phyloP scores from a whole-genome alignment of 2,797 vertebrate genomes.

The Cottoperca gobio region DNA sequence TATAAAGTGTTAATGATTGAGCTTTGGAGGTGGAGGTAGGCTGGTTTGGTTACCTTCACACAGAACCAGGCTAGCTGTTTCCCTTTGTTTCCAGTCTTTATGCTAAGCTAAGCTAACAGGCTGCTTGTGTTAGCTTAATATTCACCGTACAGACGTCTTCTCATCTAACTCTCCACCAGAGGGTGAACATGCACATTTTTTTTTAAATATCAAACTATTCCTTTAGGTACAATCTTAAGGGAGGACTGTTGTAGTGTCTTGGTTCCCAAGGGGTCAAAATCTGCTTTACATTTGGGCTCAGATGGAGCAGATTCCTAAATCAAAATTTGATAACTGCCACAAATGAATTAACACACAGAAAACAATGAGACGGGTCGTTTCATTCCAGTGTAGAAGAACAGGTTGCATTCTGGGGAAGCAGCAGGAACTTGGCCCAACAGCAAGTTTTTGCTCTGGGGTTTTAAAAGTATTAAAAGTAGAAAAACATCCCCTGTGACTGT shows the following conservation, averaged over 20 bases:
- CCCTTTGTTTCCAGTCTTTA: neutral
- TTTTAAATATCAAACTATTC: neutral
- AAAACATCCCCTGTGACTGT: neutral
- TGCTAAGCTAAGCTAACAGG: conserved; percentile 1
- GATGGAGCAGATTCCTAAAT: neutral
- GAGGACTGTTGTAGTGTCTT: neutral
- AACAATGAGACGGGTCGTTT: neutral
- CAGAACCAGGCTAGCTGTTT: neutral
- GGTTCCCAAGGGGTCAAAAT: neutral
- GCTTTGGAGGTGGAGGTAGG: too few species aligned
- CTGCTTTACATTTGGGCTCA: neutral
- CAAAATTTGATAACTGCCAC: neutral
- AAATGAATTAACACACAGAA: too few species aligned
- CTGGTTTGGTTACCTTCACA: neutral
- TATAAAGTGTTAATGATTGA: too few species aligned
- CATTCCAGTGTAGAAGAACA: neutral
- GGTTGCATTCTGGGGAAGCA: neutral
- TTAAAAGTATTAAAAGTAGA: neutral
- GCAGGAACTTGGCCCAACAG: neutral
- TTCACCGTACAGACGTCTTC: neutral
- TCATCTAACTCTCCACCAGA: neutral
- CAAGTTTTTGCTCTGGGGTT: neutral
- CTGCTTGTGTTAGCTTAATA: neutral
- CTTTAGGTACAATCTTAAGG: neutral
- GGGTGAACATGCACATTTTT: too few species aligned